Evolutionary conservation across 37 sponge, comb jelly and placozoan genomes (phyloP).

Genomic region (Petrosia ficiformis): DNA sequence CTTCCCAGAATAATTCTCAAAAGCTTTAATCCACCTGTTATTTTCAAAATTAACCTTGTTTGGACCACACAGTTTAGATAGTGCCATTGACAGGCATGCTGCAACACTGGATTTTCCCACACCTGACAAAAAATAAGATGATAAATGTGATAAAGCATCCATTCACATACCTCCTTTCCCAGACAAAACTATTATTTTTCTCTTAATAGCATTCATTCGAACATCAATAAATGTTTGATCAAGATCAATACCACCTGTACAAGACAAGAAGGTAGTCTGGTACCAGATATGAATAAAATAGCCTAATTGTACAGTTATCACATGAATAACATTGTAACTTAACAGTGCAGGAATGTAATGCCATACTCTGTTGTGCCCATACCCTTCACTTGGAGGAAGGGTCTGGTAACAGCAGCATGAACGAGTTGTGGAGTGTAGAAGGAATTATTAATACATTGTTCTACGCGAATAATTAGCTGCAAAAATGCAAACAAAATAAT

Average conservation of each 20-base stretch:
- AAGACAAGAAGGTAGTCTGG: not conserved
- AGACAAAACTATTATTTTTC: constrained; percentile 76
- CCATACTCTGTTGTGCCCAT: not conserved
- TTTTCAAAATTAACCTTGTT: constrained; percentile 37
- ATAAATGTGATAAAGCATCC: not conserved
- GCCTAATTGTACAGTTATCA: not conserved
- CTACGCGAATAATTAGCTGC: no score
- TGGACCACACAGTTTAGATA: constrained; percentile 19
- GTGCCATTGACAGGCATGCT: constrained; percentile 63
- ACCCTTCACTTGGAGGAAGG: no score
- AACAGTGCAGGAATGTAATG: not conserved
- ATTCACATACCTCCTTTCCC: constrained; percentile 81
- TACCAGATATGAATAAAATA: not conserved
- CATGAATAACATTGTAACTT: not conserved
- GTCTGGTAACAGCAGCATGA: no score
- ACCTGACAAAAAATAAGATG: constrained; percentile 25
- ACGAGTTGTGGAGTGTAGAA: no score
- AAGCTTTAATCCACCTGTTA: no score
- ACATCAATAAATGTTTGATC: constrained; percentile 89
- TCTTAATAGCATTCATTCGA: constrained; percentile 84
- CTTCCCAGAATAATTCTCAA: no score
- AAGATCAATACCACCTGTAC: constrained; percentile 47
- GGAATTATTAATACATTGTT: no score
- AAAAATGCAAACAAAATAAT: no score
- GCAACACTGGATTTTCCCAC: constrained; percentile 91